Conservation (phyloP, 2,888 invertebrate genomes). For the Labia minor region DNA sequence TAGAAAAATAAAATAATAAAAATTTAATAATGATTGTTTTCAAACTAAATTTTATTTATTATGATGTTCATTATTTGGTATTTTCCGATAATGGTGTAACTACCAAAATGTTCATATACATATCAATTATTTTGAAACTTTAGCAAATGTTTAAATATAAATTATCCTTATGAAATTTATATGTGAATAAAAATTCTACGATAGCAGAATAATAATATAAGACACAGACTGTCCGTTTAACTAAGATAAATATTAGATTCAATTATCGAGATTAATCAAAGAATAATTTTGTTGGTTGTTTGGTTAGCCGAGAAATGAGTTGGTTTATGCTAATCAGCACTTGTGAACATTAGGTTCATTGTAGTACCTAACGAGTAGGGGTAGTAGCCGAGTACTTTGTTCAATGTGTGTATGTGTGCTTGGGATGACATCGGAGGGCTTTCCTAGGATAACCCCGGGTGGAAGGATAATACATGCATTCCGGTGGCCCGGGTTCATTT, state of each 20-base stretch:
- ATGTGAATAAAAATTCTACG: too few relatives aligned
- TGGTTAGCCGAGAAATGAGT: conserved; percentile 13
- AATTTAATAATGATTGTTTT: too few relatives aligned
- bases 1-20: too few relatives aligned
- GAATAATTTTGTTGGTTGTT: neutral
- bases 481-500: conserved; percentile 2
- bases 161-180: too few relatives aligned
- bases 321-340: neutral
- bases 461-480: conserved; percentile 3
- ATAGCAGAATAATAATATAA: too few relatives aligned
- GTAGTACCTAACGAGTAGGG: neutral
- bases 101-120: neutral
- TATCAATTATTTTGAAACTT: neutral
- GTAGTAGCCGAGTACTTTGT: neutral
- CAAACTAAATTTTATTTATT: too few relatives aligned
- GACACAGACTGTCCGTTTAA: too few relatives aligned
- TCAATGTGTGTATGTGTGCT: neutral
- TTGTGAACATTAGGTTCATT: neutral
- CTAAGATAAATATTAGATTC: neutral
- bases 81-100: too few relatives aligned
- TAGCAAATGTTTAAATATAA: too few relatives aligned
- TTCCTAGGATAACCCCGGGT: neutral
- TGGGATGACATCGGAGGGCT: neutral
- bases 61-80: too few relatives aligned
- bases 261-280: conserved; percentile 2